phyloP scores from a whole-genome alignment of 2,113 vertebrate genomes.

The Paedocypris sp. region DNA sequence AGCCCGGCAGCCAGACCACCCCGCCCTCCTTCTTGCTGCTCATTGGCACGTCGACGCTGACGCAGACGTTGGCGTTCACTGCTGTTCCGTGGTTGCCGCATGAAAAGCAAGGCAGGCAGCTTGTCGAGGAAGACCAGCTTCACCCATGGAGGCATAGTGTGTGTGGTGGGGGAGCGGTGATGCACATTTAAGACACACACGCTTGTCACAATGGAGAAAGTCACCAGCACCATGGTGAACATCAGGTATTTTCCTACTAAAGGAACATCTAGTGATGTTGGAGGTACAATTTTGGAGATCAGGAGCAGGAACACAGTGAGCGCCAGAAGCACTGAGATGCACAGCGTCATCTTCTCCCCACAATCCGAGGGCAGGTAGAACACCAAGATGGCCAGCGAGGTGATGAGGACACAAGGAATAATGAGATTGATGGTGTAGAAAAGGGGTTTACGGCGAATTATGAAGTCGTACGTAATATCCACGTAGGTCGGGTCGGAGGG shows the following conservation, averaged over 20 bases:
- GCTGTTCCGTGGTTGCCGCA: constrained; percentile 81
- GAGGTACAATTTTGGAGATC: constrained; percentile 92
- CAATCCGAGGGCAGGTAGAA: constrained; percentile 93
- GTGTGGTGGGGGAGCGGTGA: constrained; percentile 89
- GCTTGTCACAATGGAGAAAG: constrained; percentile 91
- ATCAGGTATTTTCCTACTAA: constrained; percentile 93
- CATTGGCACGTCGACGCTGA: constrained; percentile 50
- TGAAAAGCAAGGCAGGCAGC: constrained; percentile 82
- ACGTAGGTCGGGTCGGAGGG: constrained; percentile 81
- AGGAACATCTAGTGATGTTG: constrained; percentile 86
- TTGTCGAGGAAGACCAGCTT: constrained; percentile 82
- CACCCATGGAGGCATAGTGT: constrained; percentile 95
- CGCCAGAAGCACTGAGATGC: constrained; percentile 86
- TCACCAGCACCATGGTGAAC: constrained; percentile 98
- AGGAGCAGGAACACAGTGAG: constrained; percentile 92
- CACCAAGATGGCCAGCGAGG: constrained; percentile 85
- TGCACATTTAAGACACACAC: constrained; percentile 93
- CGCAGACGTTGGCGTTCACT: constrained; percentile 81
- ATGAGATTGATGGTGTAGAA: constrained; percentile 97
- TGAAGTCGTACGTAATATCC: constrained; percentile 93
- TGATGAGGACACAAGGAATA: constrained; percentile 90
- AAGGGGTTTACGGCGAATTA: constrained; percentile 86
- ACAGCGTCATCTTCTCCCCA: constrained; percentile 92
- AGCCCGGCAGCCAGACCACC: constrained; percentile 46
- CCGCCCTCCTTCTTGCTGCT: constrained; percentile 47